Percentiles rank a stretch among this genome's conserved stretches.
Evolutionary conservation across 2,113 vertebrate genomes (phyloP).

Genomic region (Coracopsis vasa): DNA sequence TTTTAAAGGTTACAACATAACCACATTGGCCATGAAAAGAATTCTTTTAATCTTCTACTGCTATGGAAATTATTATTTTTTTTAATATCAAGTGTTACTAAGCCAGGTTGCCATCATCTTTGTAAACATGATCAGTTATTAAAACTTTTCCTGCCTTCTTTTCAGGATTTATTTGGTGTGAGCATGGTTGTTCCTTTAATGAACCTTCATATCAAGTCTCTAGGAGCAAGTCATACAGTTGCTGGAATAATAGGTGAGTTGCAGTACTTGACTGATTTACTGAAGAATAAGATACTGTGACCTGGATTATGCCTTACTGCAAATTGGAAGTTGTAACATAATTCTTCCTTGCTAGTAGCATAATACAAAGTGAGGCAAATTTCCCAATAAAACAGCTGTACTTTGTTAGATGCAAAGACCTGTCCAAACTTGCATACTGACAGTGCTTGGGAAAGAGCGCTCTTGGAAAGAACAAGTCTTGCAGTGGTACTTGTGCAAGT

Average conservation of each 20-base stretch:
- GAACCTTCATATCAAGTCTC: constrained; percentile 88
- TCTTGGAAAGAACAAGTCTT: neutral
- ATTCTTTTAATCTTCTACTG: neutral
- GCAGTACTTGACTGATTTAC: neutral
- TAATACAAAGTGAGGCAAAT: neutral
- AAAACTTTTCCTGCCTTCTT: neutral
- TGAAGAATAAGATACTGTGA: neutral
- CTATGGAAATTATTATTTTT: neutral
- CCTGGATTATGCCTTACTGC: neutral
- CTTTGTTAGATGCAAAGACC: neutral
- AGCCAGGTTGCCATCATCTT: neutral
- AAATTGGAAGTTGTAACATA: neutral
- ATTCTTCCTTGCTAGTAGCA: neutral
- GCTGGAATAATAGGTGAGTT: constrained; percentile 90
- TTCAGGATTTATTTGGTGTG: constrained; percentile 94
- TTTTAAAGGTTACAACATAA: neutral
- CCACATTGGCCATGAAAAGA: neutral
- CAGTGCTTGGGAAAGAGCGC: neutral
- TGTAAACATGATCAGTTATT: neutral
- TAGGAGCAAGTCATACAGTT: constrained; percentile 90
- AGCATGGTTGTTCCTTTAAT: constrained; percentile 95
- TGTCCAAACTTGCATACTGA: neutral
- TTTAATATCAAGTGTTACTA: neutral
- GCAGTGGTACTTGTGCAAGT: neutral
- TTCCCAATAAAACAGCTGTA: neutral